Evolutionary conservation across 2,113 vertebrate species (phyloP).

Genomic region (Crotalus horridus): DNA sequence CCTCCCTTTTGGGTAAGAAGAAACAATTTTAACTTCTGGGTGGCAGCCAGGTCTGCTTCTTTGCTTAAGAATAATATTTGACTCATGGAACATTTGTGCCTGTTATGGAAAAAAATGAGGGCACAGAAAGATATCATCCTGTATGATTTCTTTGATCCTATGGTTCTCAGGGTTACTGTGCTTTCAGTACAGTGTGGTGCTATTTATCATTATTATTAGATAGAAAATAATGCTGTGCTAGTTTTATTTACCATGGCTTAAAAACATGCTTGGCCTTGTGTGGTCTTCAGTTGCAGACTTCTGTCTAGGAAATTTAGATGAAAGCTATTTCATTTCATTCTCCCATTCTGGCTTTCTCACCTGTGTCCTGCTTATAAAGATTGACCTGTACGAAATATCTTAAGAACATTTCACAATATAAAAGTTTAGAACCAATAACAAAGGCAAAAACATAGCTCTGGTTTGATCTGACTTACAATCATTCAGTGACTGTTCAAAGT

Average conservation of each 20-base stretch:
- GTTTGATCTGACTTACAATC: neutral
- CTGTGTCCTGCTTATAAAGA: neutral
- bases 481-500: neutral
- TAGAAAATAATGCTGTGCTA: neutral
- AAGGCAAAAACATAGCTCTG: neutral
- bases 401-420: neutral
- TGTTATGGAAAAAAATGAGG: neutral
- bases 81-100: neutral
- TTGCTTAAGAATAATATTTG: neutral
- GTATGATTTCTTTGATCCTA: neutral
- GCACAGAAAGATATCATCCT: neutral
- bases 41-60: neutral
- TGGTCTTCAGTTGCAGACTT: neutral
- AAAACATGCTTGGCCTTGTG: neutral
- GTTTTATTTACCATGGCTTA: neutral
- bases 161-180: neutral
- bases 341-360: neutral
- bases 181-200: neutral
- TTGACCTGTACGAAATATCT: neutral
- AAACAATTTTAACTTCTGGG: neutral
- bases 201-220: neutral
- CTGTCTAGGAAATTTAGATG: neutral
- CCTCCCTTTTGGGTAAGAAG: neutral
- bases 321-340: neutral
- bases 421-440: neutral